Conservation (phyloP, 2,113 vertebrate genomes). For the Vimba vimba region DNA sequence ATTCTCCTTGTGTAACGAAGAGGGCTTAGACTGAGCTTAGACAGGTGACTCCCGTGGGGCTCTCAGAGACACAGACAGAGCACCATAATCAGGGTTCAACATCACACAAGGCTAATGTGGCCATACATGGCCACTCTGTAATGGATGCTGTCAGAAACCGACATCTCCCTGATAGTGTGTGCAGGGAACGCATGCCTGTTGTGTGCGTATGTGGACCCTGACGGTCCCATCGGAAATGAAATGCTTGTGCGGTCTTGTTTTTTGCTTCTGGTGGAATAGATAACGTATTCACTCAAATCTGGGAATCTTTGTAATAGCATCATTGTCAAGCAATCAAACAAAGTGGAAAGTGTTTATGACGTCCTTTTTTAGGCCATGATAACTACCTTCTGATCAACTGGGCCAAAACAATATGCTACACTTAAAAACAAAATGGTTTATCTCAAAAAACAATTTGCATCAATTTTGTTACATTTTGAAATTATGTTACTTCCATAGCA, state of each 20-base stretch:
- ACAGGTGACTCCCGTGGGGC: conserved; percentile 12
- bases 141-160: conserved; percentile 51
- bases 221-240: background rate
- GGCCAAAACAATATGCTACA: background rate
- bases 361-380: background rate
- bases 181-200: background rate
- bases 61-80: conserved; percentile 42
- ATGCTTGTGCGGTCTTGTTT: conserved; percentile 24
- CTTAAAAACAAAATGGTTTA: background rate
- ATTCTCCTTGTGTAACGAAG: conserved; percentile 34
- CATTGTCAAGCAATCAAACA: background rate
- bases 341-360: background rate
- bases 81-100: conserved; percentile 47
- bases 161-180: conserved; percentile 19
- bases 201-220: background rate
- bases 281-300: background rate
- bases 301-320: background rate
- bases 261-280: background rate
- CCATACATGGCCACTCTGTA: conserved; percentile 22
- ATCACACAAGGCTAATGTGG: conserved; percentile 37
- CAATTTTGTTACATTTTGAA: too few relatives aligned
- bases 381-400: background rate
- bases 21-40: background rate
- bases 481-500: too few relatives aligned
- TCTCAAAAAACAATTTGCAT: too few relatives aligned